Evolutionary conservation across 2,797 vertebrate genomes (phyloP).

Genomic region (Tapera naevia): DNA sequence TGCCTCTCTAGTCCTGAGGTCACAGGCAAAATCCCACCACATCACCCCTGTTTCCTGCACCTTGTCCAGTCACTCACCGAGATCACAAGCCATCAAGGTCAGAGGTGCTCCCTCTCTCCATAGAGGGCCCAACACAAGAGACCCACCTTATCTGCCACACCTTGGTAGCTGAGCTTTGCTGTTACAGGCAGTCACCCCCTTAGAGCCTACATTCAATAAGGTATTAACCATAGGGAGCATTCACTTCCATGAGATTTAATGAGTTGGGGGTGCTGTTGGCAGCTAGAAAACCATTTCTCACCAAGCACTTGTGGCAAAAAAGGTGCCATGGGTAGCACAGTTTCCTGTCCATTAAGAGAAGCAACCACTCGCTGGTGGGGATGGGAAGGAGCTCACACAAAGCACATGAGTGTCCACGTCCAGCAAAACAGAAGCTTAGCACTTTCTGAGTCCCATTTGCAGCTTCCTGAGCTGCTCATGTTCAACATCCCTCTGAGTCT

Average conservation of each 20-base stretch:
- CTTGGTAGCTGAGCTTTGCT: not conserved
- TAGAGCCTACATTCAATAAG: rapidly evolving
- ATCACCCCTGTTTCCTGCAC: not conserved
- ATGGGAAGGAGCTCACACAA: not conserved
- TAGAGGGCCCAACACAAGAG: not conserved
- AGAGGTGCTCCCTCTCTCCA: too few relatives aligned
- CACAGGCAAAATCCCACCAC: not conserved
- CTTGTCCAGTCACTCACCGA: not conserved
- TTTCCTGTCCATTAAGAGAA: not conserved
- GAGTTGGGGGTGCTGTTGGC: not conserved
- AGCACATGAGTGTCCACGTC: rapidly evolving
- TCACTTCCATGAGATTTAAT: not conserved
- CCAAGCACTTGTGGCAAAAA: not conserved
- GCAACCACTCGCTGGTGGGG: too few relatives aligned
- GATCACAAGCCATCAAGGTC: not conserved
- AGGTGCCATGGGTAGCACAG: not conserved
- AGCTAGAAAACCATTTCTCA: not conserved
- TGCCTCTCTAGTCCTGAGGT: not conserved
- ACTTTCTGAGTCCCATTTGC: not conserved
- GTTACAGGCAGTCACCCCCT: not conserved
- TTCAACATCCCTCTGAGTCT: not conserved
- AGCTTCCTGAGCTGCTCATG: not conserved
- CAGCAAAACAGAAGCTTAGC: not conserved
- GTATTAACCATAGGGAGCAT: rapidly evolving
- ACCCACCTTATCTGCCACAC: too few relatives aligned